Evolutionary conservation across 2,797 vertebrate genomes (phyloP), one percentile per base, ranked within the genome.

Genomic region (Bradypodion ventrale): DNA sequence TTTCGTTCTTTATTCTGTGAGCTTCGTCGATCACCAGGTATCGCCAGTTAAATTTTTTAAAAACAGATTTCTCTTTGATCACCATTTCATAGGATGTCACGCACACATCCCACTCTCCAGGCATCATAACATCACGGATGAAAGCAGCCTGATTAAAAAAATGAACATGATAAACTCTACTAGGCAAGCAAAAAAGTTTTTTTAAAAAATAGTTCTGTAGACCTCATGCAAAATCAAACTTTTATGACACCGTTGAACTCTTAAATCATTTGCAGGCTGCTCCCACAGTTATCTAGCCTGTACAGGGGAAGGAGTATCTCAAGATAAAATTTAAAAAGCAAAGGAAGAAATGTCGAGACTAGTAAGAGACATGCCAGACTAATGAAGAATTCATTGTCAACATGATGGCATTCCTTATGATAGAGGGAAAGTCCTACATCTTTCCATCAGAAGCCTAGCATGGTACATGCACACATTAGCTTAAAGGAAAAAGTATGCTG

Each of bases 1-100:
- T 97, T 89, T 97, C 96, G 92, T 97, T 97, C 93, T 97, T 97
- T 93, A 97, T 97, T 91, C 96, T 95, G 91, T 97, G 96, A 68
- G 96, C 96, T 94, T 97, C 96, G 92, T 97, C 96, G 12, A 97
- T 97, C 70, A 97, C 96, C 82, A 97, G 88, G 86, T 97, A 97
- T 65, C 96, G 92, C 96, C 96, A 97, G 87, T 97, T 97, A 91
- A 97, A 97, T 82, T 96, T 97, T 91, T 97, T 97, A 93, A 97
- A 97, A 76, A 97, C 96, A 10, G 96, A 97, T 83, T 97, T 97
- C 92, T 97, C 96, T 90, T 96, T 96, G 88, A 97, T 97, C 78
- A 97, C 96, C 96, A 97, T 97, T 93, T 97, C 96, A 32, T 97
- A 97, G 1, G 96, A 97, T 29, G 96, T 97, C 85, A 97, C 96